Conservation (phyloP, 2,113 vertebrate species). For the Periophthalmodon schlosseri region DNA sequence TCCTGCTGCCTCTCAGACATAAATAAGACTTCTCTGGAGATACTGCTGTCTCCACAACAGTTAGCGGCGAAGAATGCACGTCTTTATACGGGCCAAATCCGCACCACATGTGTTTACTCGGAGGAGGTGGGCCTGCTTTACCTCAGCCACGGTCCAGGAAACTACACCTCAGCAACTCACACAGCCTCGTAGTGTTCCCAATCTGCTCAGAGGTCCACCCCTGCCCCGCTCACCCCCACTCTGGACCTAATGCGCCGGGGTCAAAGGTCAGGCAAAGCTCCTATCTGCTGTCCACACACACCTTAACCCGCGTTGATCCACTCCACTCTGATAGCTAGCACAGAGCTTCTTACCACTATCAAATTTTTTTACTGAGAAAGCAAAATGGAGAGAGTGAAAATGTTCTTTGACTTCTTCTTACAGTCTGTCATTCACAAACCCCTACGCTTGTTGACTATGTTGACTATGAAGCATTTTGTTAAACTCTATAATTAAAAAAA, state of each 20-base stretch:
- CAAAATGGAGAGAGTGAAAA: neutral
- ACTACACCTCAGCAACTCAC: conserved; percentile 27
- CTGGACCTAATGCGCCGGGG: conserved; percentile 33
- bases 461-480: too few species aligned
- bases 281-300: conserved; percentile 25
- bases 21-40: conserved; percentile 56
- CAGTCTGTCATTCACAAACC: too few species aligned
- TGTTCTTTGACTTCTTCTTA: too few species aligned
- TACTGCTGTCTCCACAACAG: conserved; percentile 60
- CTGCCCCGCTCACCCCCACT: conserved; percentile 11
- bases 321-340: neutral
- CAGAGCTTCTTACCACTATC: neutral
- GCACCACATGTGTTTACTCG: conserved; percentile 71
- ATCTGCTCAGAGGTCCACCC: conserved; percentile 29
- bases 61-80: conserved; percentile 52
- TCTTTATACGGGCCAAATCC: conserved; percentile 64
- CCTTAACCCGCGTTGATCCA: conserved; percentile 42
- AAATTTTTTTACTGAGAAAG: neutral
- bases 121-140: conserved; percentile 50
- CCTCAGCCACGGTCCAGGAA: conserved; percentile 61
- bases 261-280: conserved; percentile 45
- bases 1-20: conserved; percentile 44
- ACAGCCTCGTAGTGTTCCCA: conserved; percentile 38
- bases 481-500: too few species aligned
- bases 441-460: too few species aligned